Evolutionary conservation across 2,888 invertebrate genomes (phyloP), one percentile per base, ranked within the genome.

Genomic region (Theretra japonica): DNA sequence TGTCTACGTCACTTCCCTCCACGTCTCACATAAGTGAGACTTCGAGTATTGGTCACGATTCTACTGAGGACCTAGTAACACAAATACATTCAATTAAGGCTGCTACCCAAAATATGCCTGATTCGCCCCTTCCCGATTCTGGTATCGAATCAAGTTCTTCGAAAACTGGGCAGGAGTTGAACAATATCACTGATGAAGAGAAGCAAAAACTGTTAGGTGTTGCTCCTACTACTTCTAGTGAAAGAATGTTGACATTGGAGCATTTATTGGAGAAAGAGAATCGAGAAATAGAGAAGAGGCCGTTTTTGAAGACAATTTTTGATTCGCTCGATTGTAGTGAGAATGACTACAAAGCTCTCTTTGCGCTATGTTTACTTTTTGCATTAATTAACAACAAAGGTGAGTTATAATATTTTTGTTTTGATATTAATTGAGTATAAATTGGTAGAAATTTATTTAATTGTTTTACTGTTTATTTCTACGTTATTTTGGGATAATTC

Each of bases 321-420:
- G 97, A 97, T 80, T 97, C 98, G 0, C 94, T 99, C 78, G 97
- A 98, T 84, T 98, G 98, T 86, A 95, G 95, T 17, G 98, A 99
- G 86, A 99, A 99, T 90, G 99, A 99, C 94, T 99, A 99, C 87
- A 96, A 97, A 65, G 97, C 99, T 7, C 94, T 99, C 74, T 98
- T 99, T 88, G 97, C 97, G 4, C 95, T 99, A 21, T 98, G 99
- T 90, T 95, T 99, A 74, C 95, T 99, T 58, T 99, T 98, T 89
- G 98, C 99, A 19, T 96, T 99, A 90, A 97, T 97, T 74, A 97
- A 97, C 87, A 99, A 99, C 93, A 96, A 96, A 96, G 99, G 99
- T 99, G 92, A 91, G 91, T 80, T n/a, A n/a, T n/a, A 75, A 73
- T 70, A 72, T 70, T 69, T n/a, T 25, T 30, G 17, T 41, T 41